A percentile compares a stretch with the other conserved stretches of the same genome.
phyloP scores from a whole-genome alignment of 2,888 invertebrate species.

The Endomychus coccineus region DNA sequence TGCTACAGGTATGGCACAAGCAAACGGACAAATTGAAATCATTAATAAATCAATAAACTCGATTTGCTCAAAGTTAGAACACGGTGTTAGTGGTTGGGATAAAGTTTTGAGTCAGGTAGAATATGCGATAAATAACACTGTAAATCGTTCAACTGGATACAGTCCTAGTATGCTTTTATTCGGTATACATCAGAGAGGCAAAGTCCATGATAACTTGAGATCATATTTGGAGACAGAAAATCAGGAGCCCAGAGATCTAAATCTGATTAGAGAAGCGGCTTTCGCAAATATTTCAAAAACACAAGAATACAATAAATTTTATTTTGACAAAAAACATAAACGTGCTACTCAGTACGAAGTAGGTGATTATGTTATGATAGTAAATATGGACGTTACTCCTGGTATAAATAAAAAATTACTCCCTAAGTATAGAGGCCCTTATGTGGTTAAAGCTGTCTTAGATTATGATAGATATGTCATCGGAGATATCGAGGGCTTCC shows the following conservation, averaged over 20 bases:
- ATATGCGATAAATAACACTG: slow-evolving; percentile 15
- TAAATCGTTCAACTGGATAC: slow-evolving; percentile 10
- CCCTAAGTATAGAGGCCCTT: slow-evolving; percentile 24
- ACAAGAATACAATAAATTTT: slow-evolving; percentile 8
- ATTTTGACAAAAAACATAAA: slow-evolving; percentile 2
- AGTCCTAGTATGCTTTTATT: slow-evolving; percentile 11
- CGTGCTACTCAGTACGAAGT: slow-evolving; percentile 2
- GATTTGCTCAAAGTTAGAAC: slow-evolving; percentile 20
- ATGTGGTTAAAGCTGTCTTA: slow-evolving; percentile 20
- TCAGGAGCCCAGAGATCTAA: too few species aligned
- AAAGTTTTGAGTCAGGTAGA: slow-evolving; percentile 8
- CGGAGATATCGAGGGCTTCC: slow-evolving; percentile 14
- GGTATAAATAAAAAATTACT: slow-evolving; percentile 22
- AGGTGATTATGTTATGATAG: slow-evolving; percentile 23
- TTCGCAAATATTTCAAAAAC: slow-evolving; percentile 10
- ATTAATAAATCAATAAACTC: slow-evolving; percentile 20
- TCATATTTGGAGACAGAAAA: too few species aligned
- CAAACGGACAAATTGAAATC: slow-evolving; percentile 26
- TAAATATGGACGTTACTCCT: slow-evolving; percentile 19
- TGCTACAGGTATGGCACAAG: slow-evolving; percentile 15
- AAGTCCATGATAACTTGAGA: slow-evolving; percentile 3
- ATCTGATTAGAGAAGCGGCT: slow-evolving; percentile 7
- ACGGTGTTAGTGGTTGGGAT: slow-evolving; percentile 18
- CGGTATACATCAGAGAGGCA: slow-evolving; percentile 12
- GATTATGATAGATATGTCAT: slow-evolving; percentile 22